Conservation (phyloP, 2,797 vertebrate species). For the Neomorphus geoffroyi region DNA sequence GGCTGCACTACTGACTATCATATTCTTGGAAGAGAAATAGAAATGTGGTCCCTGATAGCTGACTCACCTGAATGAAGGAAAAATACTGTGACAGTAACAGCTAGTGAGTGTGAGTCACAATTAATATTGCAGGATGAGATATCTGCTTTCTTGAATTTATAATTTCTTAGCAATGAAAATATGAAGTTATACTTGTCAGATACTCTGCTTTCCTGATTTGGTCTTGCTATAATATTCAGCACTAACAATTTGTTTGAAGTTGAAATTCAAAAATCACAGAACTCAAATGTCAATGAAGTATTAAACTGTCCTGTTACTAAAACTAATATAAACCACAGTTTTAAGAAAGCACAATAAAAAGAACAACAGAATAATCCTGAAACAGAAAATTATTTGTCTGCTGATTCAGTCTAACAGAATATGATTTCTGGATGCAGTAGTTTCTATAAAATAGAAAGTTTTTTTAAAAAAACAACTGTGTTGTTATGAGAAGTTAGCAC, state of each 20-base stretch:
- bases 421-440: neutral
- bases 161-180: constrained; percentile 46
- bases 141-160: constrained; percentile 64
- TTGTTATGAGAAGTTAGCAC: neutral
- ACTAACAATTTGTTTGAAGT: neutral
- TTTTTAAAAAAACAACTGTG: fast-evolving
- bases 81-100: constrained; percentile 69
- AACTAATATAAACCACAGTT: neutral
- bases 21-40: neutral
- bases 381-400: neutral
- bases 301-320: neutral
- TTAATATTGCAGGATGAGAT: constrained; percentile 65
- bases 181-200: constrained; percentile 37
- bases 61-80: constrained; percentile 67
- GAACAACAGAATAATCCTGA: neutral
- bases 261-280: neutral
- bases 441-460: neutral
- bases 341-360: neutral
- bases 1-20: neutral
- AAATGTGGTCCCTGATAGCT: constrained; percentile 46
- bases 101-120: constrained; percentile 54
- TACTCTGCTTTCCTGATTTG: neutral
- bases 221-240: neutral
- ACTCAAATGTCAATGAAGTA: neutral
- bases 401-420: neutral